Base-by-base conservation (phyloP, 2,797 vertebrate species). In the Lycodopsis pacificus region DNA sequence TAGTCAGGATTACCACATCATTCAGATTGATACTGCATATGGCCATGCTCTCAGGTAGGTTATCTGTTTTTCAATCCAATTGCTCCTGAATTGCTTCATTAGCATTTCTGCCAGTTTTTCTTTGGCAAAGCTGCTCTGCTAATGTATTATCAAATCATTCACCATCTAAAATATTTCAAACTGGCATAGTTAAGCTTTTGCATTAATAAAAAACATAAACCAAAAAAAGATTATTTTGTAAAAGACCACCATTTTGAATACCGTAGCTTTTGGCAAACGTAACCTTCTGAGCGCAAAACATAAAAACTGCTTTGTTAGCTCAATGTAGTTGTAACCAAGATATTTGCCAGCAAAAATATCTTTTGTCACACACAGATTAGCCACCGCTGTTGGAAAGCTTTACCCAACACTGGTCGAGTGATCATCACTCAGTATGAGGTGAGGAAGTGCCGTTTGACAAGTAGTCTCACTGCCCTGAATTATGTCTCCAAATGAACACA, bases 301-400 rank as follows among this genome's bases (percentile, higher is more conserved):
- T 46, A 48, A 71, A 73, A 71, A 34, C 19, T 86, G 82, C 80
- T 89, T 84, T 88, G 58, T 90, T 89, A 89, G 85, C 62, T 88
- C 81, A 85, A 88, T 92, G 88, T 91, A 94, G 89, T 87, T 91
- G 86, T 83, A 89, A 89, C 61, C 85, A 89, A 92, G 90, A 85
- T 91, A 93, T 92, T 92, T 94, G 75, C 92, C 89, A 93, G 92
- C 92, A 91, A 93, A 94, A 93, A 89, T 93, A 94, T 94, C 89
- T 94, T 89, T 94, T 94, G 89, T 94, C 93, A 93, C 91, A 92
- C 93, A 94, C 93, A 94, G 93, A 94, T 94, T 94, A 94, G 93
- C 93, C 93, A 91, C 90, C 82, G 93, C 93, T 93, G 93, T 94
- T 93, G 92, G 93, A 94, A 94, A 92, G 93, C 90, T 94, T 72